Evolutionary conservation across 2,797 vertebrate species (phyloP), one percentile per base, ranked within the genome.

Genomic region (Mus spretus): DNA sequence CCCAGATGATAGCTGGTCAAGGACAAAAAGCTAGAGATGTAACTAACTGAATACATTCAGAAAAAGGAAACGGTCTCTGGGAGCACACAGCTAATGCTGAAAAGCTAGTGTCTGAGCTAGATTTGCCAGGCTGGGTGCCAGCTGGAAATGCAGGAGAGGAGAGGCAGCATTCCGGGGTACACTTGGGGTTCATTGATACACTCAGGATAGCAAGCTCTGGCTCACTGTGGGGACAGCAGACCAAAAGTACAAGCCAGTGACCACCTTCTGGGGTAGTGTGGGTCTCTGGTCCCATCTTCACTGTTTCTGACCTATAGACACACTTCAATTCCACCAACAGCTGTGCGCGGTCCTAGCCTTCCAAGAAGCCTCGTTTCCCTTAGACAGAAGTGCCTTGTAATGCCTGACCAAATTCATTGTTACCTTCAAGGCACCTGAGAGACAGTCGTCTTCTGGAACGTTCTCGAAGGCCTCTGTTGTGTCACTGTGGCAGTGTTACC

Each of bases 311-410:
- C 13, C 28, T 37, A 7, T 1, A 72, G 85, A 55, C 20, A 24
- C 72, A 53, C 50, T 44, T 57, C 1, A 12, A 24, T 50, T 53
- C 14, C 72, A 12, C 61, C 44, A 13, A 0, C 13, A 20, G 1
- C 5, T 0, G 1, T 2, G 77, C 24, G 22, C 19, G 4, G 15
- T 57, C 8, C 47, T 65, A 9, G 2, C 24, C 1, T 6, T 55
- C 74, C 6, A 0, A 22, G 37, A 28, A 12, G 26, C 53, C 24
- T 2, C 47, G 22, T n/a, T 63, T n/a, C 44, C 74, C 19, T 47
- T 47, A 34, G 55, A 40, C 40, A 11, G 47, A 55, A 28, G 28
- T 24, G 63, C 47, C 89, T 22, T 75, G 63, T 28, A 13, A 17
- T 50, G 53, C 74, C 44, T 77, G 31, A 31, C 50, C 20, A 14